Percentiles rank a stretch among this genome's conserved stretches.
Conservation (phyloP, 2,113 vertebrate genomes). For the Misgurnus mizolepis region DNA sequence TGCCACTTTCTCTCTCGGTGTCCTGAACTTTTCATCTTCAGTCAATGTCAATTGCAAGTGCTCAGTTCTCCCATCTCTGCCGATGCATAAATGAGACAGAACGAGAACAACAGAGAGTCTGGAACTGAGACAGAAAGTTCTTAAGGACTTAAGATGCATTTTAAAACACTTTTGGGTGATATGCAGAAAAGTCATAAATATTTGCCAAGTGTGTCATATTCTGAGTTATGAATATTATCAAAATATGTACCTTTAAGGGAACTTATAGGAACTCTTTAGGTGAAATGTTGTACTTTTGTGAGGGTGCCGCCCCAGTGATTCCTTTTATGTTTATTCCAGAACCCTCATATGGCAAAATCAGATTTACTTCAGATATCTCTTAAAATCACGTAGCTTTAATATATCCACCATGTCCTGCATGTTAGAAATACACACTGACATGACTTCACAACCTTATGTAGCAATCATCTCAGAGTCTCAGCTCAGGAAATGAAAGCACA, state of each 20-base stretch:
- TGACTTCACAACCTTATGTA: not conserved
- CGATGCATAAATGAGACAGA: not conserved
- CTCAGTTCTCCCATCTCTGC: not conserved
- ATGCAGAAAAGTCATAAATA: too few relatives aligned
- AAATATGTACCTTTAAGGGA: too few relatives aligned
- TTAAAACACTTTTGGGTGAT: too few relatives aligned
- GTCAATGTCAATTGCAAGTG: not conserved
- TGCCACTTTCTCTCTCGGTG: not conserved
- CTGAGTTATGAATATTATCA: too few relatives aligned
- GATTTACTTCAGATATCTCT: not conserved
- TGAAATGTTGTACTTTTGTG: too few relatives aligned
- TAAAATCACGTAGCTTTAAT: not conserved
- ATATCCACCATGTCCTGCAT: not conserved
- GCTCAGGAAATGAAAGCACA: constrained; percentile 28
- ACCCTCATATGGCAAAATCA: not conserved
- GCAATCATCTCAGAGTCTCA: not conserved
- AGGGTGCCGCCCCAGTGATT: too few relatives aligned
- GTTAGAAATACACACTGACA: not conserved
- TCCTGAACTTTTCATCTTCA: not conserved
- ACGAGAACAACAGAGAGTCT: not conserved
- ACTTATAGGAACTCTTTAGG: too few relatives aligned
- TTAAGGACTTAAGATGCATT: not conserved
- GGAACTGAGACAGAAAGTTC: too few relatives aligned
- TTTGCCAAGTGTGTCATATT: too few relatives aligned
- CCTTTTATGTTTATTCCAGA: not conserved